phyloP scores from a whole-genome alignment of 2,888 invertebrate species.

The Acanthopleura granulata region DNA sequence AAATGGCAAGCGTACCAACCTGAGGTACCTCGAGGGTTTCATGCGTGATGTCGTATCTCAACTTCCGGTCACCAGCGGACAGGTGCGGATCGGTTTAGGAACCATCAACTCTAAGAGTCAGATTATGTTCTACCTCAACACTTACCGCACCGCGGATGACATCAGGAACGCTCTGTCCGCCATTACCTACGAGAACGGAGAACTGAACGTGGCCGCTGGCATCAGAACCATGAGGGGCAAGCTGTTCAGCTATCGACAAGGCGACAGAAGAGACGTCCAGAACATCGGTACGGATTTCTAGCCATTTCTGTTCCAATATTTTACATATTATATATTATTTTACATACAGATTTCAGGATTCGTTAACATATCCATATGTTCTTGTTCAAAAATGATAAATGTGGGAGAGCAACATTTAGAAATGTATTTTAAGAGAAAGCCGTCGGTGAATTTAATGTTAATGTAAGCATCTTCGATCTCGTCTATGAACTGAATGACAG shows the following conservation, averaged over 20 bases:
- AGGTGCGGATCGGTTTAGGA: neutral
- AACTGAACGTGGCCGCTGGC: neutral
- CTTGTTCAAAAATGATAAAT: too few relatives aligned
- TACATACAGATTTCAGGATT: too few relatives aligned
- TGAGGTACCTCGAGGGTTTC: neutral
- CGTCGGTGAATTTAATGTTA: too few relatives aligned
- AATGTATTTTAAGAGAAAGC: too few relatives aligned
- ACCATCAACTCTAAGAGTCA: constrained; percentile 15
- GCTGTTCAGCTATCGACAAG: neutral
- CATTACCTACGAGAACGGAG: constrained; percentile 11
- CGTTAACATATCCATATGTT: too few relatives aligned
- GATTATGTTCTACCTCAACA: constrained; percentile 5
- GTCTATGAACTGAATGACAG: too few relatives aligned
- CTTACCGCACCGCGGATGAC: neutral
- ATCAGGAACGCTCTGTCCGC: neutral
- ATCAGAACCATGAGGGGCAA: constrained; percentile 10
- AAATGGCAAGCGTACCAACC: neutral
- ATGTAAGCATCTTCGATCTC: too few relatives aligned
- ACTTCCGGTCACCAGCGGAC: constrained; percentile 7
- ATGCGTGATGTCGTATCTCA: neutral
- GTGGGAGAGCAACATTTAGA: too few relatives aligned
- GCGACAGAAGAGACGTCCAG: neutral
- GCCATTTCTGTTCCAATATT: too few relatives aligned
- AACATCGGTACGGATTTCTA: neutral
- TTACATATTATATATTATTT: too few relatives aligned